phyloP scores from a whole-genome alignment of 1,140 invertebrate species.

The Liolophura sinensis region DNA sequence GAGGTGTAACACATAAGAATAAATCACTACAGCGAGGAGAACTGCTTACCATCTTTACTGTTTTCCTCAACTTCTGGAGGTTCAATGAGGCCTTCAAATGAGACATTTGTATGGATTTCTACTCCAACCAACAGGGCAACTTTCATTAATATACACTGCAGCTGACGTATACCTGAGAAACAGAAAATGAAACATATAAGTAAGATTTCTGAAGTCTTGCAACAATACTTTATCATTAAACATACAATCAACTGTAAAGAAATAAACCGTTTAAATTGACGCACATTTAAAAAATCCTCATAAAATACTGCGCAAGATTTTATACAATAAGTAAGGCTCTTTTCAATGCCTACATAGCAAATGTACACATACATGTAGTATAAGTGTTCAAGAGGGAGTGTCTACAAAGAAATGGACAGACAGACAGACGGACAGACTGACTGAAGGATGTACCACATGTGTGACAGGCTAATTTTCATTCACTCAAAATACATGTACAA shows the following conservation, averaged over 20 bases:
- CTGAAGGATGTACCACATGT: too few species aligned
- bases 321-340: too few species aligned
- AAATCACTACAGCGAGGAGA: not conserved
- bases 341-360: too few species aligned
- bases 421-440: too few species aligned
- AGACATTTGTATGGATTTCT: slow-evolving; percentile 88
- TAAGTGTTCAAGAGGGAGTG: too few species aligned
- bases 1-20: too few species aligned
- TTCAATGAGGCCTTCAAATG: slow-evolving; percentile 83
- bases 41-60: slow-evolving; percentile 69
- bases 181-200: not conserved
- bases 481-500: too few species aligned
- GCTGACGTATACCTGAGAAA: slow-evolving; percentile 77
- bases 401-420: too few species aligned
- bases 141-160: slow-evolving; percentile 95
- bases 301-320: too few species aligned
- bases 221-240: not conserved
- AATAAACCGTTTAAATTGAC: not conserved
- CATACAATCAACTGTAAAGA: not conserved
- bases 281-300: not conserved
- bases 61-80: slow-evolving; percentile 68
- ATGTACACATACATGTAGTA: too few species aligned
- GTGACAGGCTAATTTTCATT: too few species aligned
- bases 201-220: not conserved
- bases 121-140: slow-evolving; percentile 94